Evolutionary conservation across 2,888 invertebrate genomes (phyloP), one percentile per base, ranked within the genome.

Genomic region (Petrophora chlorosata): DNA sequence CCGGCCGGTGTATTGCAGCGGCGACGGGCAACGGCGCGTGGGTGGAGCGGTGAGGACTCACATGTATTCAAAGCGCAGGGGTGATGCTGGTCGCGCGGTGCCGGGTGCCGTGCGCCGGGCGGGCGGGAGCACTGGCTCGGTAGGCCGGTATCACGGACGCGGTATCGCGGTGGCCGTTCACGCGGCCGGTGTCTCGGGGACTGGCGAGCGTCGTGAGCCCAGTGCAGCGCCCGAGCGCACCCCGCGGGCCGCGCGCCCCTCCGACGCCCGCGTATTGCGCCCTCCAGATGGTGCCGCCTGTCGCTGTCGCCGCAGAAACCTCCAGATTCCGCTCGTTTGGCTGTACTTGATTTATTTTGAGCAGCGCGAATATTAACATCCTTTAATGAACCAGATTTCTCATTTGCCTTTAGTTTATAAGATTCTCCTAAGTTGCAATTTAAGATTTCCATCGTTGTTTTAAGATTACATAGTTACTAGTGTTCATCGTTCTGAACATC

Each of bases 151-250:
- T 22, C 29, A 67, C 67, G 63, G 64, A 59, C 59, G 58, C 65
- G 68, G 60, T 70, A 61, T 81, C 82, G 84, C 86, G 85, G 72
- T 85, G 87, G 88, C 88, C 88, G 89, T 81, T 85, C 89, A 74
- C 86, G 73, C 82, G 87, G 89, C 87, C 89, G 88, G 84, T 85
- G 88, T 86, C 85, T 87, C 83, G 85, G 82, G 88, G 86, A 90
- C 90, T 90, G 87, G 81, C 86, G 84, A 79, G 76, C 77, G 74
- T 70, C 58, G 64, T 61, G 42, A 25, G 51, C 74, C 76, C 77
- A 75, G 71, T 76, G 79, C 79, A 76, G 77, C 76, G 78, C 83
- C 81, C 80, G 79, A 72, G 73, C 73, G 73, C 80, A 76, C 84
- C 81, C 82, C 83, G 81, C 78, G 66, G 23, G 46, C 46, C 46